Base-by-base conservation (phyloP, 2,797 vertebrate genomes). In the Enteromius thamalakanensis region DNA sequence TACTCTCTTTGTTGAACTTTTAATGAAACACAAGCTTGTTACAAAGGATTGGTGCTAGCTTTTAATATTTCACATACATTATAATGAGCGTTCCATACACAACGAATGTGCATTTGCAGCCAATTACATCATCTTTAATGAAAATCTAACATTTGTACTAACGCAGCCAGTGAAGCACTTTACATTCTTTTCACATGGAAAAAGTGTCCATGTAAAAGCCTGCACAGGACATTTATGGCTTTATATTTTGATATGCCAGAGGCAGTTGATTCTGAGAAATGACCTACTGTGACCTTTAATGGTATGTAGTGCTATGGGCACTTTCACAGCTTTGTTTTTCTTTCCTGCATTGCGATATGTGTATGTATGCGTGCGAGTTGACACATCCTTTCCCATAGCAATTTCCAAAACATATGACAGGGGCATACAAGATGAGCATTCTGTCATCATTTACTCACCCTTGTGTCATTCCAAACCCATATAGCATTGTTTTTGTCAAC, bases 271-370 rank as follows among this genome's bases (percentile, higher is more conserved):
- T 89, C 87, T 86, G 89, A 92, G 85, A 91, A 91, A 91, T 89
- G 88, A 90, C 87, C 91, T 89, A 89, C 84, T 42, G 75, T 90
- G 88, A 87, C 91, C 90, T 91, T 93, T 92, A 92, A 90, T 89
- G 90, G 85, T 86, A 87, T 84, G 90, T 87, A 87, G 88, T 90
- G 87, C 85, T 60, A 55, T 58, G 17, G 77, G 69, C 77, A 79
- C 32, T 58, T 81, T 80, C 65, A 55, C 51, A 76, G 64, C 53
- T 75, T 68, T 83, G 69, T 49, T 11, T 53, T 83, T 79, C 64
- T 58, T 83, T 29, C 45, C 75, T 15, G 75, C 69, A 55, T 32
- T 72, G 42, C 64, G 37, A 70, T 60, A 60, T 83, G 64, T 76
- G 68, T 70, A 5, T 69, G 78, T 69, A 51, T 32, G 79, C 3